These are phyloP conservation scores for Brassicogethes aeneus DNA, from an alignment of 2,888 invertebrate genomes.

Conservation along the genomic window DNA sequence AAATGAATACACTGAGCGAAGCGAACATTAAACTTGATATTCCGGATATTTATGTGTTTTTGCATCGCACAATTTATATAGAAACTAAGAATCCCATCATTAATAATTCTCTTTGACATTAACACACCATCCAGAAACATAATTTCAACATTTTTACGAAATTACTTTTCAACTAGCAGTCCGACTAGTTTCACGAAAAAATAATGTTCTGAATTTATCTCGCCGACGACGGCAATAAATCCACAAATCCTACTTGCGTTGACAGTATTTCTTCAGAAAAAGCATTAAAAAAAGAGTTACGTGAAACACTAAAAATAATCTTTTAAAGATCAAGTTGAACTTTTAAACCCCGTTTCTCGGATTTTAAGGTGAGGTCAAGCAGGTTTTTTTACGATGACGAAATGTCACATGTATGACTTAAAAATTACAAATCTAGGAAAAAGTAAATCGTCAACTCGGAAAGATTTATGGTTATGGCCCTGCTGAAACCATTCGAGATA, in stretches of 20 bases:
- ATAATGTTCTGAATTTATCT: too few relatives aligned
- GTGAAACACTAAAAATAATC: slow-evolving; percentile 3
- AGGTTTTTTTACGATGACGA: not conserved
- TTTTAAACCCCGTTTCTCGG: slow-evolving; percentile 1
- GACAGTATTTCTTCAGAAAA: not conserved
- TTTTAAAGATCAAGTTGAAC: slow-evolving; percentile 1
- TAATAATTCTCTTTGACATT: too few relatives aligned
- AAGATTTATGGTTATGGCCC: not conserved
- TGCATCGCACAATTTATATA: too few relatives aligned
- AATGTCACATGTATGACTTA: not conserved
- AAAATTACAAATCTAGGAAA: not conserved
- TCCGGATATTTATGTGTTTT: too few relatives aligned
- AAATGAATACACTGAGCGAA: too few relatives aligned
- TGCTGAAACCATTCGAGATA: not conserved
- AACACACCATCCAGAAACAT: too few relatives aligned
- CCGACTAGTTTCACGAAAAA: too few relatives aligned
- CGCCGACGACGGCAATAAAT: too few relatives aligned
- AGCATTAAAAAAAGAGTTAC: slow-evolving; percentile 1
- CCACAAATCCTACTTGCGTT: not conserved
- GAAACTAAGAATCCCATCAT: too few relatives aligned
- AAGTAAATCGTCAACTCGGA: not conserved
- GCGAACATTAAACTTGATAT: too few relatives aligned
- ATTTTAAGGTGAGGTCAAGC: slow-evolving; percentile 1
- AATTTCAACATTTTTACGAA: too few relatives aligned
- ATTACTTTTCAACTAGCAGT: too few relatives aligned